Base-by-base conservation (phyloP, 64 coral and sea anemone genomes). In the Porites australiensis region DNA sequence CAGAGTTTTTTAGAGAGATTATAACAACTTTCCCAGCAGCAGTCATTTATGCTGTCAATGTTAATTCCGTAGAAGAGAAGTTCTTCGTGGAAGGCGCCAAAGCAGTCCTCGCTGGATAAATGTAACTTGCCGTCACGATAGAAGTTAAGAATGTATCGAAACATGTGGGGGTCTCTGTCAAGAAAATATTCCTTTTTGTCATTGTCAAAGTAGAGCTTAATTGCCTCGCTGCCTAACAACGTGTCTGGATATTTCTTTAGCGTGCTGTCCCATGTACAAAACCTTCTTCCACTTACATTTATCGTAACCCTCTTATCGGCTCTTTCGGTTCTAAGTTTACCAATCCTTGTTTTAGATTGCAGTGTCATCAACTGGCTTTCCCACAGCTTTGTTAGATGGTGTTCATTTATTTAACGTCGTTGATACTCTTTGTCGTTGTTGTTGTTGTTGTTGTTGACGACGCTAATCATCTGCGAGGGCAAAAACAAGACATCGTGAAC, bases 111-210 rank as follows among this genome's bases (percentile, higher is more conserved):
- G 11, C 72, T 69, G 12, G 89, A 95, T 5, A 84, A 85, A 58
- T 95, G 94, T 12, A 95, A 58, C 51, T 91, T 95, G 16, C 94
- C 94, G 4, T 77, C 82, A 22, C 87, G 84, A 74, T 95, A 95
- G 54, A 84, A 95, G 18, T 91, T 91, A 19, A 95, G 79, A 54
- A 95, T 90, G 82, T 95, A 95, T 2, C 89, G 62, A 81, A 95
- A 95, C 74, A 95, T 95, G 53, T 91, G 88, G 1, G 94, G 94
- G 22, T 95, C 94, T 73, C 94, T 52, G 22, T 95, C 89, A 8
- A 95, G 54, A 52, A 95, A 91, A 64, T 95, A 95, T 66, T 95
- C 94, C 6, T 81, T 69, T 4, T 84, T 95, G 6, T 95, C 94
- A 12, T 86, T 20, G 55, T 95, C 89, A 48, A 90, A 90, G 75